Evolutionary conservation across 2,113 vertebrate species (phyloP).

Genomic region (Thalassoma bifasciatum): DNA sequence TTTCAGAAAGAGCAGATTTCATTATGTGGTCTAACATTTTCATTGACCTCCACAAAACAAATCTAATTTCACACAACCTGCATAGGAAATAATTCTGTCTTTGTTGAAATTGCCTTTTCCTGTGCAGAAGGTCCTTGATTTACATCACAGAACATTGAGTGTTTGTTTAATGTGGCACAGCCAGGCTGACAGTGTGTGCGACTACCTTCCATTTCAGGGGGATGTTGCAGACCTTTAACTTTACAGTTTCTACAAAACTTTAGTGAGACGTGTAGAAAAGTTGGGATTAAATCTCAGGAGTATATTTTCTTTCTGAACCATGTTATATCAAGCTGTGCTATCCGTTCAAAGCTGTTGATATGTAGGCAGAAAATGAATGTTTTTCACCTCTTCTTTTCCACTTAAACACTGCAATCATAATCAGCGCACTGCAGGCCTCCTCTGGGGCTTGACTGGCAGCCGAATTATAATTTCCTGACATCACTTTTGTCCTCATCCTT

Average conservation of each 20-base stretch:
- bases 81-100: conserved; percentile 17
- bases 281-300: background rate
- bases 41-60: conserved; percentile 21
- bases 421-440: conserved; percentile 6
- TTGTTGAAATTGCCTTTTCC: conserved; percentile 5
- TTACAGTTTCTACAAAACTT: rapidly evolving
- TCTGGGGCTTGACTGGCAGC: conserved; percentile 18
- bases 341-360: background rate
- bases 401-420: conserved; percentile 8
- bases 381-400: background rate
- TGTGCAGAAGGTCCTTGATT: background rate
- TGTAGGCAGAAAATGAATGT: background rate
- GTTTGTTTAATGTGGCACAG: conserved; percentile 1
- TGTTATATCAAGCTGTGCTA: background rate
- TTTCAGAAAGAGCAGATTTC: conserved; percentile 14
- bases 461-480: conserved; percentile 17
- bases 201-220: background rate
- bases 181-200: background rate
- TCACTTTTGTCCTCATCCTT: conserved; percentile 24
- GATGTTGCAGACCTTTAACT: background rate
- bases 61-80: conserved; percentile 45
- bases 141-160: background rate
- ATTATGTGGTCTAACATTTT: conserved; percentile 22
- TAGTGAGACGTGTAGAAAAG: background rate
- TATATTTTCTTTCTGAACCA: background rate